These are phyloP conservation scores for Diadophis punctatus DNA, from an alignment of 2,113 vertebrate genomes.

Conservation along the genomic window DNA sequence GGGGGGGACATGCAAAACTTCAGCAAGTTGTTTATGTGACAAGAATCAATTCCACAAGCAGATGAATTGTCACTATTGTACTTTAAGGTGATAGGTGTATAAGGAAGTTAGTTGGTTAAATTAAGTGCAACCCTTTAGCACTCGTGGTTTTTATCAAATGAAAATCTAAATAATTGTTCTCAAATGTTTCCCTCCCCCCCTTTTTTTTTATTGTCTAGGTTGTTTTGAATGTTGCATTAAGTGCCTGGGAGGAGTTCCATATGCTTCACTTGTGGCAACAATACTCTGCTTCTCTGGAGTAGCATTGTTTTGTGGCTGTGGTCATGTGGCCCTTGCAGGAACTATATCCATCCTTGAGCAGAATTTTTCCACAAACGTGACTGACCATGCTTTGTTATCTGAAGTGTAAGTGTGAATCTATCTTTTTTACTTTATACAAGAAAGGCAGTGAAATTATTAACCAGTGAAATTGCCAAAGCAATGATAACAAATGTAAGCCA, in stretches of 20 bases:
- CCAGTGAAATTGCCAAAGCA: not conserved
- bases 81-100: slow-evolving; percentile 27
- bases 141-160: slow-evolving; percentile 18
- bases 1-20: not conserved
- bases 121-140: slow-evolving; percentile 10
- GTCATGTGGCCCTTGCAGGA: slow-evolving; percentile 90
- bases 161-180: slow-evolving; percentile 33
- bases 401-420: slow-evolving; percentile 81
- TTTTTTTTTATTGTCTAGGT: slow-evolving; percentile 71
- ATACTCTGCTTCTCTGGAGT: slow-evolving; percentile 98
- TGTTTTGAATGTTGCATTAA: slow-evolving; percentile 99
- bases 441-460: not conserved
- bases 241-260: slow-evolving; percentile 97
- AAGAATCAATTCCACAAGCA: not conserved
- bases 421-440: not conserved
- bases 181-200: not conserved
- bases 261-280: slow-evolving; percentile 95
- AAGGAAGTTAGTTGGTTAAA: slow-evolving; percentile 48
- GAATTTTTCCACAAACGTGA: slow-evolving; percentile 86
- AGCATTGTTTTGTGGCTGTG: slow-evolving; percentile 93
- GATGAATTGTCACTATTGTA: slow-evolving; percentile 26
- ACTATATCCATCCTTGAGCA: slow-evolving; percentile 87
- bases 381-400: slow-evolving; percentile 86
- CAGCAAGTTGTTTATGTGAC: not conserved
- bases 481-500: not conserved